Base-by-base conservation (phyloP, 2,888 invertebrate genomes). In the Arge pagana region DNA sequence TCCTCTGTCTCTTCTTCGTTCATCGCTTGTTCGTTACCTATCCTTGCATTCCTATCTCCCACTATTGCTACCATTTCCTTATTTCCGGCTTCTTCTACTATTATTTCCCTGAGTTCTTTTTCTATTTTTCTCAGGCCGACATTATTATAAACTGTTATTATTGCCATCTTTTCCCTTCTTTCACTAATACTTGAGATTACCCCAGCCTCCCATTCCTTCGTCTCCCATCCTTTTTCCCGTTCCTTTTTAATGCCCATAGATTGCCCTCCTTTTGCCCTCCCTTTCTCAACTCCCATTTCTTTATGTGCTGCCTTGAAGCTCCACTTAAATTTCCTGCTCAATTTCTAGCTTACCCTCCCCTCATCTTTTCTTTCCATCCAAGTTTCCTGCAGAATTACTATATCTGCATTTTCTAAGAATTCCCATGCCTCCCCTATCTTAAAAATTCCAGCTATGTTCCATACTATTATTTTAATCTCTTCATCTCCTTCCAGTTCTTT, bases 331-430 rank as follows among this genome's bases (percentile, higher is more conserved):
- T 48, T 30, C 15, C 33, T 49, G 5, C 24, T 28, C 2, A 56
- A 13, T 10, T 24, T 49, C 1, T 13, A 6, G 8, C 48, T n/a
- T 2, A 16, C 19, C 10, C 23, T 37, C 11, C 23, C 50, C 11
- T 50, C n/a, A 3, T 50, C 23, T n/a, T 54, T 39, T 13, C 39
- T 26, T n/a, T 54, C 55, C n/a, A 48, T 5, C 48, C 52, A 55
- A 1, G 55, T 52, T 18, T 58, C 55, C 19, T 54, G 54, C 16
- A 55, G 7, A 1, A 40, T 11, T 1, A 53, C 36, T 4, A 56
- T 52, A 8, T 54, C 52, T 21, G 26, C 49, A 1, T 30, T 18
- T 13, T 37, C 15, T 3, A 57, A 13, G 24, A 42, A 52, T 4
- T 42, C 18, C 36, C 48, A 28, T 10, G 36, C 41, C 40, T 52